Evolutionary conservation across 2,888 invertebrate species (phyloP).

Genomic region (Lottia gigantea): DNA sequence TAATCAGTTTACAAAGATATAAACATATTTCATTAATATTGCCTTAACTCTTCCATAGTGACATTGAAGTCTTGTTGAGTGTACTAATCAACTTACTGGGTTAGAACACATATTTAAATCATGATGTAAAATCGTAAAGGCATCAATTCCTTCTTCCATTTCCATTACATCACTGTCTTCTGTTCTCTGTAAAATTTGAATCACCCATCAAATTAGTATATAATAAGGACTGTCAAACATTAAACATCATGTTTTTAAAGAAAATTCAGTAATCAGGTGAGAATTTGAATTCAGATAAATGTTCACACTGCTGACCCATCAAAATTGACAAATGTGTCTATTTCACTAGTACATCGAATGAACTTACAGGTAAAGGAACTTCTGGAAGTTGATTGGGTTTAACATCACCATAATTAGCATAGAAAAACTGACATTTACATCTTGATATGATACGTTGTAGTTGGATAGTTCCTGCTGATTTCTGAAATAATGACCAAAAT

Average conservation of each 20-base stretch:
- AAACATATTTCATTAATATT: background rate
- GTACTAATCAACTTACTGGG: conserved; percentile 73
- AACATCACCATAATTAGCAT: conserved; percentile 90
- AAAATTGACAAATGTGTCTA: background rate
- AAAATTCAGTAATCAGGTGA: no score
- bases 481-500: background rate
- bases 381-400: conserved; percentile 73
- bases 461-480: conserved; percentile 70
- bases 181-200: background rate
- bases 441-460: conserved; percentile 96
- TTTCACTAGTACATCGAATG: background rate
- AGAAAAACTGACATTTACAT: conserved; percentile 98
- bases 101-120: conserved; percentile 98
- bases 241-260: no score
- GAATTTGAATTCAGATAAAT: no score
- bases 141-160: conserved; percentile 90
- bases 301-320: background rate
- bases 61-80: background rate
- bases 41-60: no score
- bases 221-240: no score
- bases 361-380: conserved; percentile 77
- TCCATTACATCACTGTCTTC: conserved; percentile 75
- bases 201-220: no score
- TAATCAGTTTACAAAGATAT: background rate
- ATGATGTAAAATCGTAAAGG: conserved; percentile 97